These are phyloP conservation scores for Drosophila anceps DNA, from an alignment of 2,888 invertebrate species.

Conservation along the genomic window DNA sequence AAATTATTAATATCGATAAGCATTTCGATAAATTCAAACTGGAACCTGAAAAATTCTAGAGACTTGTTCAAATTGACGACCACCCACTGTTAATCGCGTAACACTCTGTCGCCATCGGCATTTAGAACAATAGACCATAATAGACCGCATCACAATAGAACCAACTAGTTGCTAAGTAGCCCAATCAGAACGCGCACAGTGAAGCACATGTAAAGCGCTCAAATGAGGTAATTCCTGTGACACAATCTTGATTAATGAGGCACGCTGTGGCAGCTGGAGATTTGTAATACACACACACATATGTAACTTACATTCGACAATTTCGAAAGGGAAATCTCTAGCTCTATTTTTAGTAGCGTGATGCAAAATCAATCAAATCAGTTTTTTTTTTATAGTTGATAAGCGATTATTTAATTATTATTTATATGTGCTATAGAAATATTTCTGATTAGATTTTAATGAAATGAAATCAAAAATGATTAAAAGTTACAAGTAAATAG, in stretches of 20 bases:
- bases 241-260: conserved; percentile 76
- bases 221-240: conserved; percentile 70
- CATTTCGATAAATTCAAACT: too few species aligned
- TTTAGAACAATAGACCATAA: conserved; percentile 37
- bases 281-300: conserved; percentile 15
- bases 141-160: conserved; percentile 25
- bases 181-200: conserved; percentile 37
- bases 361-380: conserved; percentile 17
- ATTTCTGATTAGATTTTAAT: conserved; percentile 27
- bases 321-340: conserved; percentile 37
- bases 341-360: conserved; percentile 23
- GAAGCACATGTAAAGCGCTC: conserved; percentile 36
- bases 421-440: background rate
- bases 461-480: background rate
- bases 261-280: conserved; percentile 6
- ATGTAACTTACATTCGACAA: background rate
- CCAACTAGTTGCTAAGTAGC: conserved; percentile 20
- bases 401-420: conserved; percentile 2
- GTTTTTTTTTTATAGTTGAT: conserved; percentile 12
- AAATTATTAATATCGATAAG: too few species aligned
- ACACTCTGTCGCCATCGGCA: conserved; percentile 30
- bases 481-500: background rate
- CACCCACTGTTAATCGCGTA: conserved; percentile 26
- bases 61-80: background rate
- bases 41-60: background rate